Base-by-base conservation (phyloP, 2,797 vertebrate species). In the Gymnothorax reevesii region DNA sequence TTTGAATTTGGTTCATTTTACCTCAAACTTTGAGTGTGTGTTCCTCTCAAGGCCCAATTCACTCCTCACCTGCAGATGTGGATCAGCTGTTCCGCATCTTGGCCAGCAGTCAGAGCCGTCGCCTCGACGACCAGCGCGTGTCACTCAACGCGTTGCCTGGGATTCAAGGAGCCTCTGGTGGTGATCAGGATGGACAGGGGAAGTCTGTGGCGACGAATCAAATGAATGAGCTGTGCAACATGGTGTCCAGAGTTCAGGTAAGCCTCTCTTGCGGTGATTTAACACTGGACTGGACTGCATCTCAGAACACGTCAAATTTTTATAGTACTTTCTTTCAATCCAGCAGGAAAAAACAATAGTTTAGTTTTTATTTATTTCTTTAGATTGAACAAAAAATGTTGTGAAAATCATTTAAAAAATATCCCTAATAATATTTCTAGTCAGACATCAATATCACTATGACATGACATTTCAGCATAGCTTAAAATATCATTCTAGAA, bases 41-140 rank as follows among this genome's bases (percentile, higher is more conserved):
- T 52, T 77, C 33, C 42, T 77, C 12, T 77, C 42, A 15, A 17
- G 42, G n/a, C 15, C 8, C 20, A 25, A 10, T 8, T 77, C 27
- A 17, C 12, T 25, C 69, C 83, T 49, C 57, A 27, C 17, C 5
- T 10, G 88, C 91, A 0, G 94, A 96, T 88, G 91, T 94, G 88
- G 94, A 96, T 84, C 91, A 86, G 62, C 91, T 98, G 49, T 96
- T 98, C 91, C 95, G 90, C 85, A 94, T 97, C 89, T 69, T 98
- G 91, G 94, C 95, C 17, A 92, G 92, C 85, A 95, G 95, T 79
- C 97, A 97, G 92, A 94, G 95, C 57, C 93, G 87, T 13, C 93
- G 96, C 71, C 94, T 98, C 15, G 95, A 97, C 0, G 97, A 97
- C 90, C 97, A 98, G 88, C 93, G 96, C 2, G 95, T 94, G 77